Percentiles rank a stretch among this genome's conserved stretches.
Evolutionary conservation across 2,797 vertebrate species (phyloP).

Genomic region (Lepus townsendii): DNA sequence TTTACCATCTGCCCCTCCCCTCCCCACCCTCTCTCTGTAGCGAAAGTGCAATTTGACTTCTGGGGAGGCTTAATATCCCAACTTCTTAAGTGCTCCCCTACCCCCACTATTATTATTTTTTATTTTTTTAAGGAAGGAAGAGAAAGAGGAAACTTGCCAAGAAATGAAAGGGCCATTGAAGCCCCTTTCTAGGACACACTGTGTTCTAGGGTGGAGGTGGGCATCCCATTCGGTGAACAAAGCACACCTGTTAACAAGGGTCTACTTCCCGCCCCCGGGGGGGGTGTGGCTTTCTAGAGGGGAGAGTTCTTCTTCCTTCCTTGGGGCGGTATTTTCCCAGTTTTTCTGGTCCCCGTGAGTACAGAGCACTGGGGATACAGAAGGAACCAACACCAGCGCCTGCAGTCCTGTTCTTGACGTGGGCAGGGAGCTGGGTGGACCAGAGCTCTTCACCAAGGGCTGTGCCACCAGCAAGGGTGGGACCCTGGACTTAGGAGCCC

Average conservation of each 20-base stretch:
- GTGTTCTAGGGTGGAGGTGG: background rate
- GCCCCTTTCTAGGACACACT: background rate
- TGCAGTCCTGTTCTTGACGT: rapidly evolving
- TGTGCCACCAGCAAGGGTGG: background rate
- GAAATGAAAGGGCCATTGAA: conserved; percentile 62
- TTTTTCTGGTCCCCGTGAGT: background rate
- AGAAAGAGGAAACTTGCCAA: conserved; percentile 65
- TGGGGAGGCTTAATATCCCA: conserved; percentile 77
- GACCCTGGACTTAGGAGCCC: too few relatives aligned
- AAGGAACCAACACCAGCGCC: rapidly evolving
- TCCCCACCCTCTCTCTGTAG: conserved; percentile 77
- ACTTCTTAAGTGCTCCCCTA: conserved; percentile 73
- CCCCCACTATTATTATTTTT: background rate
- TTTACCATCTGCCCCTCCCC: conserved; percentile 84
- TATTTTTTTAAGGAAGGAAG: conserved; percentile 19
- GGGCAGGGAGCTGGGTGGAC: background rate
- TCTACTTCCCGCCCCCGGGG: background rate
- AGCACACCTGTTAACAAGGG: background rate
- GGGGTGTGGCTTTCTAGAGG: background rate
- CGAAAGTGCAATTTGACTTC: conserved; percentile 87
- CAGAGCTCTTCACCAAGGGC: background rate
- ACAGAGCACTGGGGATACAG: background rate
- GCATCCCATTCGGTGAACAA: background rate
- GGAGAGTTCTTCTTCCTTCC: background rate
- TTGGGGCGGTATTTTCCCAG: background rate